Conservation (phyloP, 2,888 invertebrate species). For the Netelia inedita region DNA sequence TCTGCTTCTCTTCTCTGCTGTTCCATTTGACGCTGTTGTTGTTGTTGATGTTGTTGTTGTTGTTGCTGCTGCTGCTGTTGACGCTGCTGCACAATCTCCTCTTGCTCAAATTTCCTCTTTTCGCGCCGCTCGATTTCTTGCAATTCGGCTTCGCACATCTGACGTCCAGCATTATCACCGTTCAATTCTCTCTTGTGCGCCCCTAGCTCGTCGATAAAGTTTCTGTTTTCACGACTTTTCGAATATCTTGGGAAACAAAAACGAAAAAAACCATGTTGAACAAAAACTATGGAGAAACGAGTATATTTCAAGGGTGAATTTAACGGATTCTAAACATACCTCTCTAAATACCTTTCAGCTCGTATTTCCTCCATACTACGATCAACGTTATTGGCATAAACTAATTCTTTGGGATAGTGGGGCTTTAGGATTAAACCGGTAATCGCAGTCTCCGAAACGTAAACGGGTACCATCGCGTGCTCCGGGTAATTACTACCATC, state of each 20-base stretch:
- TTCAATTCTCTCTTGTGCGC: conserved; percentile 37
- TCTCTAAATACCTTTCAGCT: conserved; percentile 87
- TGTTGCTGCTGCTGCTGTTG: conserved; percentile 56
- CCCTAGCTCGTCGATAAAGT: conserved; percentile 17
- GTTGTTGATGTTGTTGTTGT: conserved; percentile 35
- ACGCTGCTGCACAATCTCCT: conserved; percentile 67
- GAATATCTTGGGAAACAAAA: conserved; percentile 40
- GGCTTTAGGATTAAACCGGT: conserved; percentile 79
- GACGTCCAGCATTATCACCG: conserved; percentile 58
- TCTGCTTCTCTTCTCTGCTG: conserved; percentile 75
- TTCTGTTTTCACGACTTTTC: conserved; percentile 52
- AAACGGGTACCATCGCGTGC: conserved; percentile 77
- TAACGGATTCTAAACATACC: conserved; percentile 66
- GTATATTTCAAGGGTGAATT: conserved; percentile 13
- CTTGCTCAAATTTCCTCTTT: conserved; percentile 73
- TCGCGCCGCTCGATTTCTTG: conserved; percentile 73
- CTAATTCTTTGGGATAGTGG: conserved; percentile 83
- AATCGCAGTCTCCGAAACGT: conserved; percentile 77
- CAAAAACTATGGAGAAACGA: conserved; percentile 3
- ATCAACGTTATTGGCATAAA: conserved; percentile 89
- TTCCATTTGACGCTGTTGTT: conserved; percentile 63
- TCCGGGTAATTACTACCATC: conserved; percentile 81
- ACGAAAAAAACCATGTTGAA: neutral
- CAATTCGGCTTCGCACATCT: conserved; percentile 68
- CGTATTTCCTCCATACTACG: conserved; percentile 92